Evolutionary conservation across 2,113 vertebrate genomes (phyloP).

Genomic region (Cairina moschata): DNA sequence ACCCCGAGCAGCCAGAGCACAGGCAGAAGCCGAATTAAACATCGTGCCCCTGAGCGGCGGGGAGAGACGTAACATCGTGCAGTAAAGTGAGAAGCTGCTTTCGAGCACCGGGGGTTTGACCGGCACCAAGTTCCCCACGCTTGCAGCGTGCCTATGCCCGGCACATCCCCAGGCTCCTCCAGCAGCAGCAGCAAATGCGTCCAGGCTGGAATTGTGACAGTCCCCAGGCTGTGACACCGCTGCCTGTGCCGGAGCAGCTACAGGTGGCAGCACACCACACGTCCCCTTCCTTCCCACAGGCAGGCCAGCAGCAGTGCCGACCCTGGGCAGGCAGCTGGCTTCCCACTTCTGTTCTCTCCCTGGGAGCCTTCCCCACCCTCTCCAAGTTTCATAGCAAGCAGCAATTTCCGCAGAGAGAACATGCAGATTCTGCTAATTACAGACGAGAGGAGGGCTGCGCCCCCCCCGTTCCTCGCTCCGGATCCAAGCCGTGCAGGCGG

Average conservation of each 20-base stretch:
- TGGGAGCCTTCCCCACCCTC: background rate
- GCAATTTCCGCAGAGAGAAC: background rate
- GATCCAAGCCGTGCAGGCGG: rapidly evolving
- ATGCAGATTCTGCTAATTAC: background rate
- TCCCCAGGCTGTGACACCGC: rapidly evolving
- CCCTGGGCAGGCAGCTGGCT: background rate
- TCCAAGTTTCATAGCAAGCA: background rate
- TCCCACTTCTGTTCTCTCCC: background rate
- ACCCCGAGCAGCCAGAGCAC: background rate
- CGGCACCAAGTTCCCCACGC: background rate
- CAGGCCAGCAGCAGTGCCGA: rapidly evolving
- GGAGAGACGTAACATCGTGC: background rate
- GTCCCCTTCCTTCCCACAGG: background rate
- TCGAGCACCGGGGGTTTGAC: background rate
- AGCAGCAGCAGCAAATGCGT: rapidly evolving
- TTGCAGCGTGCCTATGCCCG: background rate
- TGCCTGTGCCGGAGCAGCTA: background rate
- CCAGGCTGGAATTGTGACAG: background rate
- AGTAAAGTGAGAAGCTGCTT: rapidly evolving
- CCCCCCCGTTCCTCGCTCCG: background rate
- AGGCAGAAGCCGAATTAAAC: background rate
- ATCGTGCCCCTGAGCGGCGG: rapidly evolving
- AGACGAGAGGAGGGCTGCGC: background rate
- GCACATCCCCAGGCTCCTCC: background rate
- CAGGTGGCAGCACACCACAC: rapidly evolving